Percentiles rank a stretch among this genome's conserved stretches.
These are phyloP conservation scores for Synanthedon andrenaeformis DNA, from an alignment of 2,888 invertebrate genomes.

Conservation along the genomic window DNA sequence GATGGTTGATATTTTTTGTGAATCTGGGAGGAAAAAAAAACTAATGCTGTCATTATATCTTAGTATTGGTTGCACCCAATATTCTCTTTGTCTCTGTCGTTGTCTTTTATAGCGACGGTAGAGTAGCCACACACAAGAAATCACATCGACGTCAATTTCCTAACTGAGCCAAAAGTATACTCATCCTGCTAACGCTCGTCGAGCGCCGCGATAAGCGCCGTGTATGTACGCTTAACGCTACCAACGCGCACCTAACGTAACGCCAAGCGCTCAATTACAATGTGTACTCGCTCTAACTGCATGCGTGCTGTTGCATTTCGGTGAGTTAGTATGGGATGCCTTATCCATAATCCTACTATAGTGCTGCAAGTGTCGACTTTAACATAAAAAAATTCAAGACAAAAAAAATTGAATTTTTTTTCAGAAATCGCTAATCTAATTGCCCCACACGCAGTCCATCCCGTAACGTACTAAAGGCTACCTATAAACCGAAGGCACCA, in stretches of 20 bases:
- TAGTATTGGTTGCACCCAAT: background rate
- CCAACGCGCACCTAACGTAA: background rate
- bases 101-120: background rate
- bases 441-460: conserved; percentile 16
- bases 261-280: background rate
- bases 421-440: conserved; percentile 9
- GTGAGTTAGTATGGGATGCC: too few species aligned
- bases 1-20: too few species aligned
- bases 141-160: background rate
- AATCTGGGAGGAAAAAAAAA: too few species aligned
- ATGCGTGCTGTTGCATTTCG: too few species aligned
- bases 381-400: too few species aligned
- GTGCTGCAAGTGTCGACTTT: too few species aligned
- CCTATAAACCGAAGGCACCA: conserved; percentile 29
- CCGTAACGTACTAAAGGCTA: conserved; percentile 21
- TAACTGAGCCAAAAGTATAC: background rate
- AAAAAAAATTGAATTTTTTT: too few species aligned
- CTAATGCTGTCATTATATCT: too few species aligned
- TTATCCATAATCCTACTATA: too few species aligned
- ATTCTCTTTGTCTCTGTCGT: background rate
- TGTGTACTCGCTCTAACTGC: background rate
- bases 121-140: background rate
- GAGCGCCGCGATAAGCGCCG: background rate
- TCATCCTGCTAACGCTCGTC: background rate
- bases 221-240: background rate